Conservation (phyloP, 2,797 vertebrate species). For the Acestrorhynchus altus region DNA sequence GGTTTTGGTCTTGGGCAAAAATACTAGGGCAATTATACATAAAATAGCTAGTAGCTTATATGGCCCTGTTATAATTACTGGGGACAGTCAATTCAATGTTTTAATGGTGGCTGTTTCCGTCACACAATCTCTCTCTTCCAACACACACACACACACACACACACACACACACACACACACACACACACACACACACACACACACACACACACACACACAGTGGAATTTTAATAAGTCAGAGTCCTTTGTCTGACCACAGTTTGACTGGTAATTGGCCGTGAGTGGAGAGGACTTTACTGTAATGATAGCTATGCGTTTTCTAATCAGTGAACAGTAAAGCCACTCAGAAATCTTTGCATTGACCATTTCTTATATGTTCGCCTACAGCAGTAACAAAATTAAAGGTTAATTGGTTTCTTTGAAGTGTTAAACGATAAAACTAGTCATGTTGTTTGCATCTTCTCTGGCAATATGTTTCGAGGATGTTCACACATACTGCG, state of each 20-base stretch:
- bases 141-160: slow-evolving; percentile 2
- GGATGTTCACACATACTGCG: neutral
- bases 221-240: slow-evolving; percentile 39
- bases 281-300: slow-evolving; percentile 28
- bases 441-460: neutral
- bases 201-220: too few species aligned
- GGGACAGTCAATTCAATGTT: slow-evolving; percentile 24
- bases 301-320: slow-evolving; percentile 21
- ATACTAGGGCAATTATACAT: slow-evolving; percentile 46
- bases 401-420: slow-evolving; percentile 7
- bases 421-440: neutral
- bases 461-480: neutral
- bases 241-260: slow-evolving; percentile 33
- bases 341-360: slow-evolving; percentile 10
- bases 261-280: slow-evolving; percentile 19
- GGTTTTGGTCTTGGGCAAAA: slow-evolving; percentile 7
- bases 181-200: too few species aligned
- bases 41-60: slow-evolving; percentile 14
- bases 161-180: too few species aligned
- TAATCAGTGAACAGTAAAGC: slow-evolving; percentile 24
- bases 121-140: slow-evolving; percentile 7
- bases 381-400: neutral
- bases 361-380: slow-evolving; percentile 8
- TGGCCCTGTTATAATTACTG: slow-evolving; percentile 22
- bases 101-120: slow-evolving; percentile 21